Percentiles rank a stretch among this genome's conserved stretches.
phyloP scores from a whole-genome alignment of 2,888 invertebrate species.

The Patella ulyssiponensis region DNA sequence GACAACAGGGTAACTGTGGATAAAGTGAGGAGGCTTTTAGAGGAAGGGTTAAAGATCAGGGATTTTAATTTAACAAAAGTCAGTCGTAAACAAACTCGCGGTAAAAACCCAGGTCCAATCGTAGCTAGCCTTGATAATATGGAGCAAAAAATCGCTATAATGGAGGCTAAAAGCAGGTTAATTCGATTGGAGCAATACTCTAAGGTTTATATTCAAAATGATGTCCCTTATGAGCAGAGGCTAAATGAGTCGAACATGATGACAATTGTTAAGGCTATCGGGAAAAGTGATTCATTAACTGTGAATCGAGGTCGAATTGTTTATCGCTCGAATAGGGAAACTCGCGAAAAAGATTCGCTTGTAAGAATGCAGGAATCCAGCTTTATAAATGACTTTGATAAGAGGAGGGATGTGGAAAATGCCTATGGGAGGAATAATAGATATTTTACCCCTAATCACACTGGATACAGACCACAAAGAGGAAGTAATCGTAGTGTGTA shows the following conservation, averaged over 20 bases:
- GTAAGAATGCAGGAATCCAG: too few species aligned
- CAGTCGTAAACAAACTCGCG: not conserved
- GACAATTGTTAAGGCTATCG: not conserved
- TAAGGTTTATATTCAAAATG: not conserved
- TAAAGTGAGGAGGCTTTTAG: not conserved
- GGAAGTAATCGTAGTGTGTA: not conserved
- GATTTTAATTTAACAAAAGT: not conserved
- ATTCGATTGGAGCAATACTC: not conserved
- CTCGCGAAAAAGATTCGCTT: not conserved
- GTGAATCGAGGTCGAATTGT: not conserved
- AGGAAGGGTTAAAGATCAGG: not conserved
- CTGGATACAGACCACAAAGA: not conserved
- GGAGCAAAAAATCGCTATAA: not conserved
- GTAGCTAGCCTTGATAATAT: not conserved
- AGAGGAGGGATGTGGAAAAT: too few species aligned
- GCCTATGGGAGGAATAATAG: not conserved
- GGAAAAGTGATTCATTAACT: not conserved
- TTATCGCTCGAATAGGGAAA: not conserved
- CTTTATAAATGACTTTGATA: too few species aligned
- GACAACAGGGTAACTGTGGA: not conserved
- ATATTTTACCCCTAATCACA: not conserved
- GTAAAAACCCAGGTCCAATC: not conserved
- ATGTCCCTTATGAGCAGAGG: not conserved
- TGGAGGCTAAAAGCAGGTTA: not conserved
- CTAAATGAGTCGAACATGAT: constrained; percentile 1